phyloP scores from a whole-genome alignment of 2,113 vertebrate genomes.

The Catharus minimus region DNA sequence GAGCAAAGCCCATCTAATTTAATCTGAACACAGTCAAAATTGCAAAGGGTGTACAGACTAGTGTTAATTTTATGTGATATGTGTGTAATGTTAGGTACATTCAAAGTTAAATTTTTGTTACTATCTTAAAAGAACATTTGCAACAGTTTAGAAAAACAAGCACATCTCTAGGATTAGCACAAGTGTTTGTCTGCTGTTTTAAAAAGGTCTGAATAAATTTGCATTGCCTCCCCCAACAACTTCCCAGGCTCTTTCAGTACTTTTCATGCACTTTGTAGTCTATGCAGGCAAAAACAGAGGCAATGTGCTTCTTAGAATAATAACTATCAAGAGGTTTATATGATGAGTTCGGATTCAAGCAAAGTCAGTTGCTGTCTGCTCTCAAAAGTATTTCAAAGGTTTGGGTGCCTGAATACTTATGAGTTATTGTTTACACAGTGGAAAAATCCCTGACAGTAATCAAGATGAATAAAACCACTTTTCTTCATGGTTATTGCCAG shows the following conservation, averaged over 20 bases:
- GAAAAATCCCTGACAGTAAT: slow-evolving; percentile 15
- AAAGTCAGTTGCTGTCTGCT: slow-evolving; percentile 11
- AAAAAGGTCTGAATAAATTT: slow-evolving; percentile 18
- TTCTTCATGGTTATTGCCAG: not conserved
- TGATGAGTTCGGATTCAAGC: not conserved
- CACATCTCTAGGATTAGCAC: slow-evolving; percentile 6
- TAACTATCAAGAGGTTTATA: slow-evolving; percentile 10
- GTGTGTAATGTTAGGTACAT: not conserved
- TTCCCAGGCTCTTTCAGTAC: not conserved
- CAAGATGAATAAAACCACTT: slow-evolving; percentile 1
- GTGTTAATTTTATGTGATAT: not conserved
- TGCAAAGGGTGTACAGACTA: not conserved
- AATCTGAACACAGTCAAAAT: not conserved
- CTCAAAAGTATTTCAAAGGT: slow-evolving; percentile 24
- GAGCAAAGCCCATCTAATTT: not conserved
- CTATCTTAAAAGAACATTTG: not conserved
- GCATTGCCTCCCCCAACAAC: not conserved
- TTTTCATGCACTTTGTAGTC: not conserved
- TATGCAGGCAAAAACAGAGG: not conserved
- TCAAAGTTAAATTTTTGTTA: not conserved
- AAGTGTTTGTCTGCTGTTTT: not conserved
- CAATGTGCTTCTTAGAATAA: slow-evolving; percentile 19
- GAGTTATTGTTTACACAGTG: not conserved
- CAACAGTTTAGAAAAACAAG: not conserved
- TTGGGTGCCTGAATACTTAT: slow-evolving; percentile 1